Conservation (phyloP, 2,113 vertebrate genomes). For the Drymodes brunneopygia region DNA sequence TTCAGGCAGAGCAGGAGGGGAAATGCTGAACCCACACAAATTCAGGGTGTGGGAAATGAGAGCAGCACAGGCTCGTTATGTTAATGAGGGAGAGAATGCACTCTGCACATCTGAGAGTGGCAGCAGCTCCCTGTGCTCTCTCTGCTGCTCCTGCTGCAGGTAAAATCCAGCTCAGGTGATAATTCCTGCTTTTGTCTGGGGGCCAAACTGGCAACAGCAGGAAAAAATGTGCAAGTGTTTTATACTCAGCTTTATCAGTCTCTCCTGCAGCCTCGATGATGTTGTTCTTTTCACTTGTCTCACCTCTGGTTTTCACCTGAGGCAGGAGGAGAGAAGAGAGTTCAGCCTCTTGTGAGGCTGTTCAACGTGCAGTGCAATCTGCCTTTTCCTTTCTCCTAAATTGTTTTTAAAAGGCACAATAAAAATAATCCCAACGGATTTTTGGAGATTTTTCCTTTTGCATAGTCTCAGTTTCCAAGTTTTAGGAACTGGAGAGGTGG, state of each 20-base stretch:
- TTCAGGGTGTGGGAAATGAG: neutral
- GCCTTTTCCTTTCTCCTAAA: neutral
- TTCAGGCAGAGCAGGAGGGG: neutral
- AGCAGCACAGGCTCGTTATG: neutral
- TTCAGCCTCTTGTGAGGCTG: neutral
- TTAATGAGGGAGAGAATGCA: neutral
- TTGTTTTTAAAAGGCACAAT: neutral
- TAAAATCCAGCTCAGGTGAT: neutral
- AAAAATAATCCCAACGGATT: neutral
- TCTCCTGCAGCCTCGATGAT: neutral
- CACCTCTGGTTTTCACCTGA: neutral
- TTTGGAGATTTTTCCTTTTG: neutral
- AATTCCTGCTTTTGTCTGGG: neutral
- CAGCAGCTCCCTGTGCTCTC: neutral
- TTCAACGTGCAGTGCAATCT: neutral
- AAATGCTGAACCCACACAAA: neutral
- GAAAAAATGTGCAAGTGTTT: neutral
- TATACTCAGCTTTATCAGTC: neutral
- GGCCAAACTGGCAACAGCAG: neutral
- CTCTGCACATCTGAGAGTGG: neutral
- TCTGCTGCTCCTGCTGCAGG: neutral
- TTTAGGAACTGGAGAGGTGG: neutral
- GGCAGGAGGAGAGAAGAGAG: neutral
- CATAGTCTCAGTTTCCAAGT: fast-evolving
- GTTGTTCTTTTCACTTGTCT: neutral